Percentiles rank a stretch among this genome's conserved stretches.
phyloP scores from a whole-genome alignment of 1,140 invertebrate species.

The Semibalanus balanoides region DNA sequence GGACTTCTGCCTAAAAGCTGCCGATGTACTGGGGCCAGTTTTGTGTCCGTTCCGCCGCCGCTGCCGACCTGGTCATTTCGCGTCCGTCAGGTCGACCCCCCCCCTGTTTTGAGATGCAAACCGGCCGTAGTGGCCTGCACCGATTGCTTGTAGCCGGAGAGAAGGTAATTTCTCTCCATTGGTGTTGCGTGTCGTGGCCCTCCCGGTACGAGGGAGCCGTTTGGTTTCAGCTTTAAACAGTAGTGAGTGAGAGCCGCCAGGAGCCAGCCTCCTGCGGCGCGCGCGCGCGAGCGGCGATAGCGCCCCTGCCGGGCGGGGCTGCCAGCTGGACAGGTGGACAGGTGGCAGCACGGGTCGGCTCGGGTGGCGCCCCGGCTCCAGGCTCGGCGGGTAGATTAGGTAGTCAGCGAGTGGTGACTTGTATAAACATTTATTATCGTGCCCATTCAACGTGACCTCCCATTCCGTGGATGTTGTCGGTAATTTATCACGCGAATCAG shows the following conservation, averaged over 20 bases:
- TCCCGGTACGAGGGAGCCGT: neutral
- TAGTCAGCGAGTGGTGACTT: neutral
- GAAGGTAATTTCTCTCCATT: neutral
- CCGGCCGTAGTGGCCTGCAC: too few species aligned
- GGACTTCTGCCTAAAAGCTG: too few species aligned
- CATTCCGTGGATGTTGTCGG: neutral
- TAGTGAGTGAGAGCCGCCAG: neutral
- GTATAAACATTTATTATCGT: neutral
- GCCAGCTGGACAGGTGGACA: too few species aligned
- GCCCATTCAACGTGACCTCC: neutral
- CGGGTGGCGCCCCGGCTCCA: too few species aligned
- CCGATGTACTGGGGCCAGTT: neutral
- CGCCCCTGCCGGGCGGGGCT: too few species aligned
- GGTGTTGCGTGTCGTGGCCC: neutral
- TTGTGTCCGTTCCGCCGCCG: neutral
- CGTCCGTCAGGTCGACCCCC: neutral
- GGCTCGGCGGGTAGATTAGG: neutral
- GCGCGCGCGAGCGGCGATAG: neutral
- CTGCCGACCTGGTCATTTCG: neutral
- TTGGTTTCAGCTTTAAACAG: neutral
- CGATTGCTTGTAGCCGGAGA: neutral
- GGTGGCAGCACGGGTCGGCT: neutral
- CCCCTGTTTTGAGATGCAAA: neutral
- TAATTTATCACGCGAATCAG: neutral
- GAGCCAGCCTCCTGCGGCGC: neutral